phyloP scores from a whole-genome alignment of 2,113 vertebrate species.

The Leptodactylus fuscus region DNA sequence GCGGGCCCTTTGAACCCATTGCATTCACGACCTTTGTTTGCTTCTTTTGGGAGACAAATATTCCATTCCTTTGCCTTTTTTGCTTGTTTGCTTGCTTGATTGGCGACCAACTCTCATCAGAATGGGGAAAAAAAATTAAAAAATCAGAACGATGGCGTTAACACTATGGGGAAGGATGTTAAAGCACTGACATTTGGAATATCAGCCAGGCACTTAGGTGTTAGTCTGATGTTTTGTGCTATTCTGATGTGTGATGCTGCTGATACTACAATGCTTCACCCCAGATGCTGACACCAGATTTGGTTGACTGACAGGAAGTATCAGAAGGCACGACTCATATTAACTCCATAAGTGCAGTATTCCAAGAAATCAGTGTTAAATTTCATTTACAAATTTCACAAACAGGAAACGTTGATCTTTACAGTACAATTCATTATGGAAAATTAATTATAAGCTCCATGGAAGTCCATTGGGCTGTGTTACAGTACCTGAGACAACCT shows the following conservation, averaged over 20 bases:
- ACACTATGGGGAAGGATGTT: constrained; percentile 65
- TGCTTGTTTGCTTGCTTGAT: constrained; percentile 59
- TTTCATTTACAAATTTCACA: not conserved
- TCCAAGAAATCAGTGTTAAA: not conserved
- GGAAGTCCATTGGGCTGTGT: too few species aligned
- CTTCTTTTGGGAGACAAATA: constrained; percentile 64
- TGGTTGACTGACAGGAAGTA: not conserved
- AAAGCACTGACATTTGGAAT: constrained; percentile 78
- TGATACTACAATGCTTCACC: not conserved
- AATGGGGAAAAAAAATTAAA: constrained; percentile 18
- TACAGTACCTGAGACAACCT: too few species aligned
- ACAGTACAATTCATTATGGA: not conserved
- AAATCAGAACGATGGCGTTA: constrained; percentile 67
- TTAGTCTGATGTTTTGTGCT: constrained; percentile 13
- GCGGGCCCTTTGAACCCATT: constrained; percentile 22
- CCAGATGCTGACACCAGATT: not conserved
- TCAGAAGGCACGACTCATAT: not conserved
- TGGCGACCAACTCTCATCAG: constrained; percentile 63
- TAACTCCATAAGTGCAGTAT: not conserved
- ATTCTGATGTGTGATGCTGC: not conserved
- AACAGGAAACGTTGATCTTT: not conserved
- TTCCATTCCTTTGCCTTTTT: not conserved
- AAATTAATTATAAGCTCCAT: too few species aligned
- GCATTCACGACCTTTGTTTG: constrained; percentile 64
- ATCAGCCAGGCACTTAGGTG: constrained; percentile 61